Percentiles rank a stretch among this genome's conserved stretches.
phyloP scores from a whole-genome alignment of 2,113 vertebrate genomes.

The Melanostigma gelatinosum region DNA sequence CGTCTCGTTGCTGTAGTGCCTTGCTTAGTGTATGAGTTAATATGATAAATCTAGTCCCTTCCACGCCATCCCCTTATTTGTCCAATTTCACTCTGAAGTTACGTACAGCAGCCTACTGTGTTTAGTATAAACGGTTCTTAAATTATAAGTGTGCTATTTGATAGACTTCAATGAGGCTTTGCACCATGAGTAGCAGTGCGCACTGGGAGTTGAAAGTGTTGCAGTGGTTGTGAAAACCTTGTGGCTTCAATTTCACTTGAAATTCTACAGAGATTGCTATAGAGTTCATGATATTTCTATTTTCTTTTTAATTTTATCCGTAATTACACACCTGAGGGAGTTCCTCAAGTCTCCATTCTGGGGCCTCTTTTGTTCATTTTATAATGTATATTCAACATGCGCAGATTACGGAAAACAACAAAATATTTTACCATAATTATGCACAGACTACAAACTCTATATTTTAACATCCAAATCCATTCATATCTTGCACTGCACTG shows the following conservation, averaged over 20 bases:
- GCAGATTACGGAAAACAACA: neutral
- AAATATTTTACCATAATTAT: neutral
- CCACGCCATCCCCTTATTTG: neutral
- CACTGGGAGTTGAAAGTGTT: neutral
- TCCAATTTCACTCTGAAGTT: neutral
- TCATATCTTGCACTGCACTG: neutral
- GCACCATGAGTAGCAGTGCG: neutral
- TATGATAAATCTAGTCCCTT: neutral
- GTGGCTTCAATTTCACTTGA: neutral
- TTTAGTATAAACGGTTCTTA: neutral
- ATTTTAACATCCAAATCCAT: no score
- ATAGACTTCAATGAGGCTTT: neutral
- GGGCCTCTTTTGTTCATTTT: neutral
- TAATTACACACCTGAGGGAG: neutral
- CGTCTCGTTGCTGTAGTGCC: neutral
- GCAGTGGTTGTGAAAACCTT: neutral
- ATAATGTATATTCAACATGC: neutral
- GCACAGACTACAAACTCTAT: neutral
- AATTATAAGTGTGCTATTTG: neutral
- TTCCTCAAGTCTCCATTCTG: neutral
- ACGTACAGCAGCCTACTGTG: neutral
- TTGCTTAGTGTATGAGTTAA: conserved; percentile 8
- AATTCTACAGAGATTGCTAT: neutral
- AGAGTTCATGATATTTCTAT: neutral
- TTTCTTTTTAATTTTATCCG: neutral